Conservation (phyloP, 2,797 vertebrate genomes). For the Siniperca scherzeri region DNA sequence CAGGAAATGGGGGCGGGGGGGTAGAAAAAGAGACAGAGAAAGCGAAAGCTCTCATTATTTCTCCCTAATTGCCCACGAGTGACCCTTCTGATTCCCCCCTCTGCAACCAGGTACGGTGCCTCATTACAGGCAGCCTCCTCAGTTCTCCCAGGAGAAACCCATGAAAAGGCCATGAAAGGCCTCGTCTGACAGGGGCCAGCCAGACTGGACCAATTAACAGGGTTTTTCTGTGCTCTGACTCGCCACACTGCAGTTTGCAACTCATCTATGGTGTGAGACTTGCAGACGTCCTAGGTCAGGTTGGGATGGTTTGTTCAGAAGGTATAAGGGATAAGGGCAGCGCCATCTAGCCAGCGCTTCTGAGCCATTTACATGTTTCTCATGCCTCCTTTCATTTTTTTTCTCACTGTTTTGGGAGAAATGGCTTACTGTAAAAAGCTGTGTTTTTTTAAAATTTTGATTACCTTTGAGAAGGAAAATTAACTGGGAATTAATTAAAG, state of each 20-base stretch:
- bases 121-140: slow-evolving; percentile 84
- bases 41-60: slow-evolving; percentile 87
- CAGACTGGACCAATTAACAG: slow-evolving; percentile 85
- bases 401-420: not conserved
- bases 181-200: slow-evolving; percentile 82
- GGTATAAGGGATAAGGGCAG: slow-evolving; percentile 47
- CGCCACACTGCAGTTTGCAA: slow-evolving; percentile 75
- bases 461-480: slow-evolving; percentile 27
- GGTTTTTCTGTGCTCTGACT: slow-evolving; percentile 75
- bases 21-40: slow-evolving; percentile 67
- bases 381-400: not conserved
- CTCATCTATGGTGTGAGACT: slow-evolving; percentile 68
- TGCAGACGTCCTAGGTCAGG: slow-evolving; percentile 66
- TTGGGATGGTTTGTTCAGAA: slow-evolving; percentile 63
- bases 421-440: slow-evolving; percentile 7
- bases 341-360: slow-evolving; percentile 15
- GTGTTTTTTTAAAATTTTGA: slow-evolving; percentile 1
- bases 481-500: slow-evolving; percentile 47
- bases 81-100: slow-evolving; percentile 83
- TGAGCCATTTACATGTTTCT: slow-evolving; percentile 50
- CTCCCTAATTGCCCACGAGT: slow-evolving; percentile 88
- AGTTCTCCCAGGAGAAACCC: slow-evolving; percentile 78
- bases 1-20: slow-evolving; percentile 51
- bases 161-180: slow-evolving; percentile 87
- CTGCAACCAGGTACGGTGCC: slow-evolving; percentile 82